Conservation (phyloP, 2,113 vertebrate genomes). For the Scatophagus argus region DNA sequence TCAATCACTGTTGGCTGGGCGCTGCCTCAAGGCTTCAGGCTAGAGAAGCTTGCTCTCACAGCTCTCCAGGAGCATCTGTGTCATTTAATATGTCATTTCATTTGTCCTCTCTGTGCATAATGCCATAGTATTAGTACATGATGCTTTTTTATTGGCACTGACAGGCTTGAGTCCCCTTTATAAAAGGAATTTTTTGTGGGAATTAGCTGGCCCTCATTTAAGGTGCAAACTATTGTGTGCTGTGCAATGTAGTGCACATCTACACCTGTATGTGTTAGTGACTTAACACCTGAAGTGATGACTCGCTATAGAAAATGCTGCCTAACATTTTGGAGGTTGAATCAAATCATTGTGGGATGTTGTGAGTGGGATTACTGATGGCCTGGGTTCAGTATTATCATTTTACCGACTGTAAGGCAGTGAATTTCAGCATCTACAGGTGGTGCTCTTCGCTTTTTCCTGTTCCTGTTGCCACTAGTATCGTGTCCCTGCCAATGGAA, state of each 20-base stretch:
- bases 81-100: constrained; percentile 9
- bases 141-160: constrained; percentile 1
- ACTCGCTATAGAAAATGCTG: background rate
- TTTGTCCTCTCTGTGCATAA: constrained; percentile 14
- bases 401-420: background rate
- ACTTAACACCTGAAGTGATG: background rate
- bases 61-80: constrained; percentile 27
- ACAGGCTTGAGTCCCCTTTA: background rate
- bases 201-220: background rate
- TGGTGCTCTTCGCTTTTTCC: background rate
- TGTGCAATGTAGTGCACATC: background rate
- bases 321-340: background rate
- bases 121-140: background rate
- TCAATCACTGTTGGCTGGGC: constrained; percentile 68
- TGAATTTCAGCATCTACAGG: background rate
- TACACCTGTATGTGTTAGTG: background rate
- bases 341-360: background rate
- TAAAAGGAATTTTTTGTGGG: background rate
- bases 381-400: background rate
- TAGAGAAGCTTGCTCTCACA: constrained; percentile 27
- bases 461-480: background rate
- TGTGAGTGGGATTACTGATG: background rate
- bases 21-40: constrained; percentile 67
- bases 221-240: background rate
- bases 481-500: background rate